Percentiles rank a stretch among this genome's conserved stretches.
Conservation (phyloP, 2,113 vertebrate genomes). For the Pagrus major region DNA sequence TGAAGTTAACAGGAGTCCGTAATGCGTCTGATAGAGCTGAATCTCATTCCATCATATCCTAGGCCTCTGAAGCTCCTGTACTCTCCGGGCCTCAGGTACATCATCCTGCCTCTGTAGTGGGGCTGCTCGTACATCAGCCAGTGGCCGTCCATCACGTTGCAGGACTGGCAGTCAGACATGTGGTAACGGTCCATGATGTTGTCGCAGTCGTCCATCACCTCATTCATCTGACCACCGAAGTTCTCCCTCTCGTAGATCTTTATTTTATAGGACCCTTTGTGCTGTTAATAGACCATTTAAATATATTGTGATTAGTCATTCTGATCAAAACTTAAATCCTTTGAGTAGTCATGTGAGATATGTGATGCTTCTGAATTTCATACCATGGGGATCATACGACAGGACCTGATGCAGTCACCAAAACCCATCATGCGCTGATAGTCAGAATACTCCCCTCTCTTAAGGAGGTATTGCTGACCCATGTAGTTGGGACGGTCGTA, state of each 20-base stretch:
- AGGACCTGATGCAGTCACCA: constrained; percentile 76
- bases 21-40: constrained; percentile 75
- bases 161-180: constrained; percentile 81
- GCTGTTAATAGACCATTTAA: constrained; percentile 43
- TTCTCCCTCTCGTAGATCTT: constrained; percentile 79
- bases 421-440: constrained; percentile 72
- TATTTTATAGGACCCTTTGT: constrained; percentile 72
- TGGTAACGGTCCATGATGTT: constrained; percentile 75
- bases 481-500: constrained; percentile 80
- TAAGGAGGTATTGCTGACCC: constrained; percentile 66
- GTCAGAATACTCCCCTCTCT: constrained; percentile 58
- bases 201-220: constrained; percentile 81
- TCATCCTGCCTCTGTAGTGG: constrained; percentile 75
- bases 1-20: constrained; percentile 70
- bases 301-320: not conserved
- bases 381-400: constrained; percentile 77
- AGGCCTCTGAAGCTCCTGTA: constrained; percentile 76
- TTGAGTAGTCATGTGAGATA: not conserved
- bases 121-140: constrained; percentile 81
- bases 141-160: constrained; percentile 81
- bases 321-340: not conserved
- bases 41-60: constrained; percentile 60
- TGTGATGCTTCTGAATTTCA: not conserved
- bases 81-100: constrained; percentile 77
- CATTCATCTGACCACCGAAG: constrained; percentile 69